Evolutionary conservation across 2,888 invertebrate species (phyloP), one percentile per base, ranked within the genome.

Genomic region (Archaeoteleia sp.): DNA sequence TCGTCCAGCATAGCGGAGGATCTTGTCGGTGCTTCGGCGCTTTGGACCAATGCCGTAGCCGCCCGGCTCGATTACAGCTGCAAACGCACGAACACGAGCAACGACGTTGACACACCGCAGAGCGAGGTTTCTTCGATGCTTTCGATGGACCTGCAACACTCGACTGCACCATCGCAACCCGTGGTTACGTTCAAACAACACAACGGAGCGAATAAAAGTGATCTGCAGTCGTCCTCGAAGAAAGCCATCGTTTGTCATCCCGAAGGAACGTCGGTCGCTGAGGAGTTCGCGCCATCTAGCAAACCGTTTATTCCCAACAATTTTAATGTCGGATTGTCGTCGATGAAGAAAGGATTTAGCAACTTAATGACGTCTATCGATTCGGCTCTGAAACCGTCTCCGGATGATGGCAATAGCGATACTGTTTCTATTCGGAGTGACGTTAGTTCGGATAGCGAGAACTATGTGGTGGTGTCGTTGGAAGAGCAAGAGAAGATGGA

Each of bases 391-490:
- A 92, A 93, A 70, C 88, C 90, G 1, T 89, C 88, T 35, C 89
- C 92, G 0, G 89, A 90, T 51, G 94, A 94, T 79, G 92, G 93
- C 62, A 90, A 90, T 46, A 92, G 92, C 77, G 93, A 93, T 79
- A 91, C 91, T 0, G 86, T 92, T 70, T 93, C 93, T 0, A 89
- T 92, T 74, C 88, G 91, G 74, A 95, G 95, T 73, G 95, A 95
- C 67, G 91, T 92, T 25, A 95, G 94, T 73, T 95, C 94, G 0
- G 96, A 96, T 86, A 95, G 95, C 70, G 95, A 95, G 77, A 92
- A 93, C 74, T 95, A 92, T 81, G 90, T 94, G n/a, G 89, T 92
- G 37, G 89, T 94, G 0, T 90, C 88, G n/a, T 87, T 92, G 72
- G 91, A 90, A 27, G 89, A 88, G 63, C 84, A 83, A 42, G 88